Evolutionary conservation across 2,888 invertebrate genomes (phyloP).

Genomic region (Harpalus rufipes): DNA sequence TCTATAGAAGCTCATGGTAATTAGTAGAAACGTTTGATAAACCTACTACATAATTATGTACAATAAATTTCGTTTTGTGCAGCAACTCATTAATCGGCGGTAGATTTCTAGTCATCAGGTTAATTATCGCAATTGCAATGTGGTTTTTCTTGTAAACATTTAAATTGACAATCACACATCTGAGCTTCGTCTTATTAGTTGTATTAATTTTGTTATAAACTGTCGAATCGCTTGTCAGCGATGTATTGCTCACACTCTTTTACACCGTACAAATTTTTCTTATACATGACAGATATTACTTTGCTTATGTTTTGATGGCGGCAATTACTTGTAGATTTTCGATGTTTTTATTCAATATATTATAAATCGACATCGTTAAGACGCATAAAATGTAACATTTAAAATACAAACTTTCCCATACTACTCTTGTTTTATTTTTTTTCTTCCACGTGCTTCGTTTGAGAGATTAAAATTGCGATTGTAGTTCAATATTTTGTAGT

Average conservation of each 20-base stretch:
- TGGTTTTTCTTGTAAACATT: constrained; percentile 31
- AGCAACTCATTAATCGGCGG: constrained; percentile 36
- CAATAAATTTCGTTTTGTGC: constrained; percentile 47
- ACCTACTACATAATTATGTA: constrained; percentile 33
- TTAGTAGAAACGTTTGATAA: constrained; percentile 26
- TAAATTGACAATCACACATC: constrained; percentile 29
- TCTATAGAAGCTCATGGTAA: constrained; percentile 17
- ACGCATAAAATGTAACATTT: neutral
- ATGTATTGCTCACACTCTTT: neutral
- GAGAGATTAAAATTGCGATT: no score
- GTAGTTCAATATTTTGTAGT: no score
- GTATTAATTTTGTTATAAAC: constrained; percentile 45
- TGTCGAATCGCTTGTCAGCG: constrained; percentile 7
- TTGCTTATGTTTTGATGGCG: no score
- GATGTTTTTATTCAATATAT: constrained; percentile 6
- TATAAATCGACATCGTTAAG: constrained; percentile 23
- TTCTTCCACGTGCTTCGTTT: no score
- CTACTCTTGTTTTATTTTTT: no score
- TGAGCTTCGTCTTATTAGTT: constrained; percentile 32
- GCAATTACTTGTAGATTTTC: neutral
- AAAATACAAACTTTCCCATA: neutral
- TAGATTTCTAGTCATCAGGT: constrained; percentile 40
- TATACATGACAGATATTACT: neutral
- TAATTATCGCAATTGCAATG: constrained; percentile 36
- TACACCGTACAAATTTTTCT: neutral